Evolutionary conservation across 2,797 vertebrate species (phyloP).

Genomic region (Carcharodon carcharias): DNA sequence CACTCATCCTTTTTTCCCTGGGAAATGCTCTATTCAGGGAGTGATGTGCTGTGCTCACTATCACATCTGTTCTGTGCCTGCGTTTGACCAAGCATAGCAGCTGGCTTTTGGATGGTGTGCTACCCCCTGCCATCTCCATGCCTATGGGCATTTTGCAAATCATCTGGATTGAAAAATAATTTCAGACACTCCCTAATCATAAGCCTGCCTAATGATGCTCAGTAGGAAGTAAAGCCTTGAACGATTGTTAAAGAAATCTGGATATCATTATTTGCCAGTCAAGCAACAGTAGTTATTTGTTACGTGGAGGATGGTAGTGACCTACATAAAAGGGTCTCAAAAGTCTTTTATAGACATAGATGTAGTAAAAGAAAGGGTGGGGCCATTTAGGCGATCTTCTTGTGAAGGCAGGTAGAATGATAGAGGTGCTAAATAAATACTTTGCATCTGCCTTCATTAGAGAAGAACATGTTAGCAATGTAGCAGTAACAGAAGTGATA

Average conservation of each 20-base stretch:
- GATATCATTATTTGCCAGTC: slow-evolving; percentile 26
- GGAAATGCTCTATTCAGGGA: neutral
- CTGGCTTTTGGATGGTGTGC: slow-evolving; percentile 11
- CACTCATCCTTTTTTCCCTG: neutral
- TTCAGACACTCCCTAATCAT: neutral
- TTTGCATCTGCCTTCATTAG: neutral
- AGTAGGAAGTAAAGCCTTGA: neutral
- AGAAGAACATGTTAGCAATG: neutral
- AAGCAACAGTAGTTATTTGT: slow-evolving; percentile 21
- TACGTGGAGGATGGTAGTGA: neutral
- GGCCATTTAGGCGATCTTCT: neutral
- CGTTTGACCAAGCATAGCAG: neutral
- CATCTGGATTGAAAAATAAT: slow-evolving; percentile 13
- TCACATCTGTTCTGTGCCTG: neutral
- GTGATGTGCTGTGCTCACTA: neutral
- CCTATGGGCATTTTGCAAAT: neutral
- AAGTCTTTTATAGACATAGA: neutral
- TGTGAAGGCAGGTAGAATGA: neutral
- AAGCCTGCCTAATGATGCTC: slow-evolving; percentile 2
- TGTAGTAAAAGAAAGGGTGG: neutral
- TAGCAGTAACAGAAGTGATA: neutral
- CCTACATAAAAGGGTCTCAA: neutral
- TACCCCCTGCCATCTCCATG: slow-evolving; percentile 8
- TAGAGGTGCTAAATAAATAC: neutral
- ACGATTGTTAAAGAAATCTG: slow-evolving; percentile 18